These are phyloP conservation scores for Knipowitschia caucasica DNA, from an alignment of 2,797 vertebrate genomes.

Conservation along the genomic window DNA sequence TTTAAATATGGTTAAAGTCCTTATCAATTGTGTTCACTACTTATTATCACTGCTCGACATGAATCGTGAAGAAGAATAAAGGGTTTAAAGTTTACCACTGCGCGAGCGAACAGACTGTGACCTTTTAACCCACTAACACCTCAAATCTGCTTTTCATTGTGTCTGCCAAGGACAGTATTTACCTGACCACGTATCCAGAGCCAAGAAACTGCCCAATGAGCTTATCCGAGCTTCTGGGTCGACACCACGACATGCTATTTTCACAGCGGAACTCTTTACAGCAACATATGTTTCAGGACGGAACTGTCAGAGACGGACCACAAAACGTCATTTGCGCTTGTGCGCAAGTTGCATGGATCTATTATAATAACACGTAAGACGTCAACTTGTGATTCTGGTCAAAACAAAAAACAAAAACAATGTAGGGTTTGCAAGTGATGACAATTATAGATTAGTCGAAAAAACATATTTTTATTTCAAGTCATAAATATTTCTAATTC, in stretches of 20 bases:
- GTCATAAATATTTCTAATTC: no score
- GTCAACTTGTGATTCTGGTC: no score
- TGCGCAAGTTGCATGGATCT: no score
- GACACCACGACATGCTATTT: constrained; percentile 70
- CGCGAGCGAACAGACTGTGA: constrained; percentile 30
- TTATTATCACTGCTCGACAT: not conserved
- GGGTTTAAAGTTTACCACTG: not conserved
- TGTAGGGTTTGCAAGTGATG: no score
- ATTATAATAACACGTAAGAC: no score
- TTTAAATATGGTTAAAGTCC: not conserved
- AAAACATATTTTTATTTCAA: no score
- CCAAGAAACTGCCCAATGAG: constrained; percentile 79
- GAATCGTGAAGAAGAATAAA: not conserved
- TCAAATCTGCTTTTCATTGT: constrained; percentile 7
- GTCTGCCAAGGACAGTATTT: constrained; percentile 32
- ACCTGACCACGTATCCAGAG: constrained; percentile 77
- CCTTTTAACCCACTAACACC: constrained; percentile 13
- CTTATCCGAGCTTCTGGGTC: constrained; percentile 74
- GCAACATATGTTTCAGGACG: constrained; percentile 38
- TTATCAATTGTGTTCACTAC: not conserved
- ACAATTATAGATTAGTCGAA: no score
- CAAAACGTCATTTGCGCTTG: constrained; percentile 3
- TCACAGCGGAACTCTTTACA: constrained; percentile 47
- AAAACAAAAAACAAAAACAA: no score
- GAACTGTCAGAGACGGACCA: constrained; percentile 17